These are phyloP conservation scores for Argyrosomus japonicus DNA, from an alignment of 2,113 vertebrate species.

Conservation along the genomic window DNA sequence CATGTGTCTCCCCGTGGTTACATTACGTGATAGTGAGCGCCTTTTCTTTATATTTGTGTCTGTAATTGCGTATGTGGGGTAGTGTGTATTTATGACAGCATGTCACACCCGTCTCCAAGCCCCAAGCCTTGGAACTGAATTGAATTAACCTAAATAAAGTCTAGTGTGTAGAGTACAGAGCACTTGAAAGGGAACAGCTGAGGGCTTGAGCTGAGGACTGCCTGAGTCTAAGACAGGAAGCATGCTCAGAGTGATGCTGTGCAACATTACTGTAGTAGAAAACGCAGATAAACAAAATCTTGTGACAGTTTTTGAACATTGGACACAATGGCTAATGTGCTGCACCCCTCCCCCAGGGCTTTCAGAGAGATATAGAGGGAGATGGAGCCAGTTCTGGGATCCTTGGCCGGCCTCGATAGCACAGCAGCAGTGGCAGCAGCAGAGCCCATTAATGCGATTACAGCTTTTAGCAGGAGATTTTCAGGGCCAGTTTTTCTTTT, in stretches of 20 bases:
- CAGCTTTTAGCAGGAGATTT: slow-evolving; percentile 77
- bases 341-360: slow-evolving; percentile 39
- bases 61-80: slow-evolving; percentile 53
- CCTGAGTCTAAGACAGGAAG: slow-evolving; percentile 47
- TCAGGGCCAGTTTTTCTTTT: slow-evolving; percentile 68
- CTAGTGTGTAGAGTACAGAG: slow-evolving; percentile 44
- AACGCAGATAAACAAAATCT: slow-evolving; percentile 46
- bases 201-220: slow-evolving; percentile 53
- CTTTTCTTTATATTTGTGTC: slow-evolving; percentile 37
- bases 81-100: slow-evolving; percentile 61
- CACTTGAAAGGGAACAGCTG: slow-evolving; percentile 63
- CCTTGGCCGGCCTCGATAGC: slow-evolving; percentile 66
- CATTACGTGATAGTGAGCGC: slow-evolving; percentile 47
- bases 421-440: slow-evolving; percentile 45
- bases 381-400: slow-evolving; percentile 57
- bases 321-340: slow-evolving; percentile 53
- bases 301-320: slow-evolving; percentile 50
- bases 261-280: slow-evolving; percentile 45
- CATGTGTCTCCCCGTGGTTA: slow-evolving; percentile 41
- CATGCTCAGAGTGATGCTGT: slow-evolving; percentile 17
- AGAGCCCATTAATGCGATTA: slow-evolving; percentile 79
- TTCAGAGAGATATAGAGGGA: slow-evolving; percentile 28
- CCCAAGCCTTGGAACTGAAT: slow-evolving; percentile 71
- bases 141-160: slow-evolving; percentile 82
- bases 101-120: slow-evolving; percentile 60